Conservation (phyloP, 2,797 vertebrate species). For the Ctenopoma kingsleyae region DNA sequence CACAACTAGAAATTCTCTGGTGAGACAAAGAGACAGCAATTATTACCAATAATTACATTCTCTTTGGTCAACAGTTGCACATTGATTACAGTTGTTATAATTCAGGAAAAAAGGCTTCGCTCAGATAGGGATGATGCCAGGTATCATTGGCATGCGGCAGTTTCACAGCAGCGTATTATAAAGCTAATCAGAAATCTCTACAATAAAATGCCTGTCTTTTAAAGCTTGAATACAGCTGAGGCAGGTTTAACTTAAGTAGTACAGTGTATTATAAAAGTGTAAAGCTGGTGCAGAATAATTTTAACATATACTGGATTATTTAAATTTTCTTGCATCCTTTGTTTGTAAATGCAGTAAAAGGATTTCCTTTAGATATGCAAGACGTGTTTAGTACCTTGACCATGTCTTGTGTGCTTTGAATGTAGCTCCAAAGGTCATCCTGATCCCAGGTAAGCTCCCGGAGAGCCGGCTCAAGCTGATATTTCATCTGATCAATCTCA, state of each 20-base stretch:
- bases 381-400: conserved; percentile 63
- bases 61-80: conserved; percentile 15
- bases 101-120: conserved; percentile 18
- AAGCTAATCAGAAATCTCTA: background rate
- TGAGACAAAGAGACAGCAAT: conserved; percentile 2
- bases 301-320: background rate
- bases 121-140: background rate
- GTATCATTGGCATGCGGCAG: background rate
- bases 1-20: conserved; percentile 73
- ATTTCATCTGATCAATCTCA: conserved; percentile 74
- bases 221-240: background rate
- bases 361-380: background rate
- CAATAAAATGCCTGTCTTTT: background rate
- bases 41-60: conserved; percentile 22
- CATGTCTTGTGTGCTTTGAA: conserved; percentile 68
- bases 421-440: conserved; percentile 82
- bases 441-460: conserved; percentile 80
- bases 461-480: conserved; percentile 77
- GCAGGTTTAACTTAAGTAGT: background rate
- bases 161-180: conserved; percentile 2
- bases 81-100: conserved; percentile 16
- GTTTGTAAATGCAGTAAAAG: background rate
- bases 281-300: background rate
- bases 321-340: background rate
- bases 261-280: background rate